Conservation (phyloP, 53 echinoderm and acorn worm species). For the Holothuria scabra region DNA sequence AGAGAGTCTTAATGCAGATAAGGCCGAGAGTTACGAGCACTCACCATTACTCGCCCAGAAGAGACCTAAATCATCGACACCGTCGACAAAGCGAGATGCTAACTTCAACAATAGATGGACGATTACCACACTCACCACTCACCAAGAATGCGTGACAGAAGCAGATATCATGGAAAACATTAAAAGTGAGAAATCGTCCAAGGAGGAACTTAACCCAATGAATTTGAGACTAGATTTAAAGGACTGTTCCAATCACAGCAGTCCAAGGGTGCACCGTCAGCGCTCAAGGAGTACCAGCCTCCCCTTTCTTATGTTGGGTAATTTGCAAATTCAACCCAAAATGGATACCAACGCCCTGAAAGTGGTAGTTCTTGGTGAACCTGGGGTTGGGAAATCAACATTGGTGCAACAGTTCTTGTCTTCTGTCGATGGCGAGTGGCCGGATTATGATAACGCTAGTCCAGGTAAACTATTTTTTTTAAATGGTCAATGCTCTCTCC, state of each 20-base stretch:
- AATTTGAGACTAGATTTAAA: not conserved
- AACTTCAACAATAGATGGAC: constrained; percentile 10
- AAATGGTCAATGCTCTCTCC: no score
- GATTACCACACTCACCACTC: not conserved
- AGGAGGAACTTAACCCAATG: not conserved
- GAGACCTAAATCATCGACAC: not conserved
- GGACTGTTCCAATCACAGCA: not conserved
- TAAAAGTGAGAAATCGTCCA: not conserved
- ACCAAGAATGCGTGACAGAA: constrained; percentile 20
- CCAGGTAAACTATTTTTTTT: constrained; percentile 67
- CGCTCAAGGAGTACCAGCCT: constrained; percentile 82
- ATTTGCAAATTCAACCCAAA: constrained; percentile 62
- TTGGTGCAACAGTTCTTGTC: constrained; percentile 85
- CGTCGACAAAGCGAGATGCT: not conserved
- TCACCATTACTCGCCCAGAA: constrained; percentile 19
- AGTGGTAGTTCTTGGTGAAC: constrained; percentile 79
- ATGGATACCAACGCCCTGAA: constrained; percentile 35
- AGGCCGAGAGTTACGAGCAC: constrained; percentile 24
- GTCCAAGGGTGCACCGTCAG: constrained; percentile 7
- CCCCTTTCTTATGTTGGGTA: constrained; percentile 79
- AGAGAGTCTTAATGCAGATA: constrained; percentile 15
- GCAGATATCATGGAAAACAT: constrained; percentile 8
- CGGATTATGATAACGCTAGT: constrained; percentile 83
- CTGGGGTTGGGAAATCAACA: constrained; percentile 92
- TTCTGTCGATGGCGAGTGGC: constrained; percentile 64